These are phyloP conservation scores for Calameuta filiformis DNA, from an alignment of 2,888 invertebrate genomes.

Conservation along the genomic window DNA sequence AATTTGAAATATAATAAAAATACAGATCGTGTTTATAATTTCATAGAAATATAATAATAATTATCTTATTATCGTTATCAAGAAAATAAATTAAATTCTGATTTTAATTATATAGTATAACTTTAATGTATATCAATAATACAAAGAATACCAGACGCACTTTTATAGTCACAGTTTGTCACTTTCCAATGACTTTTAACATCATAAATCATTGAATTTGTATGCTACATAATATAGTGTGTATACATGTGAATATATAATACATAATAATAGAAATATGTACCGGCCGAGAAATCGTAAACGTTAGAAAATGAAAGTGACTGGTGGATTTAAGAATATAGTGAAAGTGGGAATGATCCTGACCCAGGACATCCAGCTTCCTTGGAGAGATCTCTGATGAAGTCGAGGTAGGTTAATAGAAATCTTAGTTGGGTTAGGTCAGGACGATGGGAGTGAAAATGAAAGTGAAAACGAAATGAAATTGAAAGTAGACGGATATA, in stretches of 20 bases:
- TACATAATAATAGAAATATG: too few species aligned
- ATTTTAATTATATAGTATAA: too few species aligned
- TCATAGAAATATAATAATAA: too few species aligned
- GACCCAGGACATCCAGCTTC: constrained; percentile 38
- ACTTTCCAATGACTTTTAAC: neutral
- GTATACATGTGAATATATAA: too few species aligned
- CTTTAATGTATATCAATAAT: neutral
- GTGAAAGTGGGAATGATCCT: constrained; percentile 40
- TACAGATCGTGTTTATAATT: too few species aligned
- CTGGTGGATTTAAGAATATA: constrained; percentile 8
- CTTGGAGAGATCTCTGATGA: constrained; percentile 27
- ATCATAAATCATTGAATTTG: neutral
- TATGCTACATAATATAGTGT: neutral
- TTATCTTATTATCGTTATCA: too few species aligned
- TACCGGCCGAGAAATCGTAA: constrained; percentile 23
- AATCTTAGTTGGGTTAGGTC: constrained; percentile 40
- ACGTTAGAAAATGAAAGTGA: constrained; percentile 31
- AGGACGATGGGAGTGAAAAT: constrained; percentile 27
- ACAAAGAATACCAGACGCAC: neutral
- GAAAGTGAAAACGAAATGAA: constrained; percentile 43
- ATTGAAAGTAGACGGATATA: constrained; percentile 19
- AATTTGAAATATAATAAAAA: too few species aligned
- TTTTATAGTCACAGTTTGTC: neutral
- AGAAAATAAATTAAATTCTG: too few species aligned
- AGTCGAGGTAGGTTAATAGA: constrained; percentile 32